A percentile compares a stretch with the other conserved stretches of the same genome.
phyloP scores from a whole-genome alignment of 2,797 vertebrate genomes.

The Semaprochilodus insignis region DNA sequence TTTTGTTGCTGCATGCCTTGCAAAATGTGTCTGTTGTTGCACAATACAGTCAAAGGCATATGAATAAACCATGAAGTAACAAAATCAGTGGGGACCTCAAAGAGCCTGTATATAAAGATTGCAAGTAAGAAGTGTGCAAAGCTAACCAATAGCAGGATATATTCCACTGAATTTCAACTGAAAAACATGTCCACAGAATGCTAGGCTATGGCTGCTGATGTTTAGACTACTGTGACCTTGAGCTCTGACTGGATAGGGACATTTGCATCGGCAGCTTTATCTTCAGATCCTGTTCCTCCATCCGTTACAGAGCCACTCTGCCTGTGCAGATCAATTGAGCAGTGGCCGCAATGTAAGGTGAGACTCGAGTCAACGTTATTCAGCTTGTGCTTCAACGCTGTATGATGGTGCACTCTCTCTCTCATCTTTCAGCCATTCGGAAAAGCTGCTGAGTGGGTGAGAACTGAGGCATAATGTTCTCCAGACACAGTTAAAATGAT shows the following conservation, averaged over 20 bases:
- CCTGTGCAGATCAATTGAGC: constrained; percentile 50
- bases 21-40: constrained; percentile 19
- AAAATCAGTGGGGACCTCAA: neutral
- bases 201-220: neutral
- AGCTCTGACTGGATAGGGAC: neutral
- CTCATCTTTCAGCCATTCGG: constrained; percentile 41
- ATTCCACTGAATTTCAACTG: neutral
- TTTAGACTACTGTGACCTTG: constrained; percentile 38
- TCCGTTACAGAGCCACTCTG: constrained; percentile 38
- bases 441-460: constrained; percentile 43
- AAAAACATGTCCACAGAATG: neutral
- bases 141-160: constrained; percentile 1
- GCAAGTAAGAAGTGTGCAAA: neutral
- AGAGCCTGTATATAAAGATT: neutral
- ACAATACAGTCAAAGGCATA: neutral
- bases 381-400: neutral
- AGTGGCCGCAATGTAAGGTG: constrained; percentile 45
- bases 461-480: constrained; percentile 32
- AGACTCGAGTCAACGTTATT: constrained; percentile 44
- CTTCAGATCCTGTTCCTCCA: constrained; percentile 49
- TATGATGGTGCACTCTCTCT: constrained; percentile 36
- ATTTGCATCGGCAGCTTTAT: constrained; percentile 36
- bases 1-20: constrained; percentile 25
- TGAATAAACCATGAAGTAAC: neutral
- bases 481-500: constrained; percentile 27